These are phyloP conservation scores for Cactoblastis cactorum DNA, from an alignment of 2,888 invertebrate genomes.

Conservation along the genomic window DNA sequence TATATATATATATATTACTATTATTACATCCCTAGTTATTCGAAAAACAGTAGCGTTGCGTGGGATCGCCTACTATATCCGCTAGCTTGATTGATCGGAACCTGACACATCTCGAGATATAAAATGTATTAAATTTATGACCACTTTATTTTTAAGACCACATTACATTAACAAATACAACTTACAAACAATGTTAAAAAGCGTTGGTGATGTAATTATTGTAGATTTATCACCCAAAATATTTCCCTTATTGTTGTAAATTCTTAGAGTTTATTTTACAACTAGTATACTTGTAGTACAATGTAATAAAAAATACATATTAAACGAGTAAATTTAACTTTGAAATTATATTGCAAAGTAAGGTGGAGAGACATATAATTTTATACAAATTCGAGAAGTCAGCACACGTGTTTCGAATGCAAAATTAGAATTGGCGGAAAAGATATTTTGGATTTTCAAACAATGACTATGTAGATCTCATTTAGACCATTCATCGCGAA, in stretches of 20 bases:
- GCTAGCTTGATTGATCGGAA: conserved; percentile 38
- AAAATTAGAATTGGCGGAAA: conserved; percentile 3
- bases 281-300: not conserved
- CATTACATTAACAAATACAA: not conserved
- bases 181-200: not conserved
- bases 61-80: conserved; percentile 43
- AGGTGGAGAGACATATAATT: too few relatives aligned
- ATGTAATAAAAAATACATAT: not conserved
- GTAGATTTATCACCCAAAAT: not conserved
- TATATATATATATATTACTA: too few relatives aligned
- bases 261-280: not conserved
- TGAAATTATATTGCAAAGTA: too few relatives aligned
- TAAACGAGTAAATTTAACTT: not conserved
- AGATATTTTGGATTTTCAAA: conserved; percentile 4
- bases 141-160: not conserved
- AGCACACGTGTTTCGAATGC: conserved; percentile 1
- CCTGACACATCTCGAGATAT: conserved; percentile 13
- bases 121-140: conserved; percentile 2
- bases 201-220: not conserved
- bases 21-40: not conserved
- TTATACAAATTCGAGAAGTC: not conserved
- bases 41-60: conserved; percentile 25
- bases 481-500: not conserved
- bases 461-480: conserved; percentile 3
- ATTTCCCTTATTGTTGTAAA: not conserved